These are phyloP conservation scores for Dicaeum eximium DNA, from an alignment of 2,113 vertebrate genomes.

Conservation along the genomic window DNA sequence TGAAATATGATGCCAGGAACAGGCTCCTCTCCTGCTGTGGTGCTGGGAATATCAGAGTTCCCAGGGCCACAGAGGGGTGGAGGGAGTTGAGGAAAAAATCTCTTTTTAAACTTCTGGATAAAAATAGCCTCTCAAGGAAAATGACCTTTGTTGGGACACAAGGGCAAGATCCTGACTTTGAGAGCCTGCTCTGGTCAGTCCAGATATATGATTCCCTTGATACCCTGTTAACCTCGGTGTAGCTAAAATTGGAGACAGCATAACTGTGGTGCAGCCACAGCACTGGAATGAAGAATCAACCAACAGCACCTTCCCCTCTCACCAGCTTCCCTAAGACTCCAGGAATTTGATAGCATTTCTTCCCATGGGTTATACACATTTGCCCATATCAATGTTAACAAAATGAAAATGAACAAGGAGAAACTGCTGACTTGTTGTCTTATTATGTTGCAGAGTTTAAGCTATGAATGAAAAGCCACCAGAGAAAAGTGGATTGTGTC, in stretches of 20 bases:
- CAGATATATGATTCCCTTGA: background rate
- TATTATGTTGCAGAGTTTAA: background rate
- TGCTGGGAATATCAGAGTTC: slow-evolving; percentile 2
- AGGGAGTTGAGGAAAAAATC: background rate
- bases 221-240: background rate
- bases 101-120: background rate
- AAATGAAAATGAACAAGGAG: background rate
- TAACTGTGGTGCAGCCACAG: background rate
- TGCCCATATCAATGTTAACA: background rate
- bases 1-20: slow-evolving; percentile 22
- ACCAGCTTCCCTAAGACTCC: background rate
- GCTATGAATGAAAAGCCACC: background rate
- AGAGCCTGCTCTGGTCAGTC: background rate
- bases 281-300: background rate
- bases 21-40: background rate
- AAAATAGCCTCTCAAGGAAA: slow-evolving; percentile 30
- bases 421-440: background rate
- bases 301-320: background rate
- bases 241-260: background rate
- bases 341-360: background rate
- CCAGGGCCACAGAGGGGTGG: background rate
- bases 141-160: background rate
- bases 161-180: background rate
- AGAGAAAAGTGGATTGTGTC: background rate
- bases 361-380: background rate